Evolutionary conservation across 2,113 vertebrate species (phyloP).

Genomic region (Steatornis caripensis): DNA sequence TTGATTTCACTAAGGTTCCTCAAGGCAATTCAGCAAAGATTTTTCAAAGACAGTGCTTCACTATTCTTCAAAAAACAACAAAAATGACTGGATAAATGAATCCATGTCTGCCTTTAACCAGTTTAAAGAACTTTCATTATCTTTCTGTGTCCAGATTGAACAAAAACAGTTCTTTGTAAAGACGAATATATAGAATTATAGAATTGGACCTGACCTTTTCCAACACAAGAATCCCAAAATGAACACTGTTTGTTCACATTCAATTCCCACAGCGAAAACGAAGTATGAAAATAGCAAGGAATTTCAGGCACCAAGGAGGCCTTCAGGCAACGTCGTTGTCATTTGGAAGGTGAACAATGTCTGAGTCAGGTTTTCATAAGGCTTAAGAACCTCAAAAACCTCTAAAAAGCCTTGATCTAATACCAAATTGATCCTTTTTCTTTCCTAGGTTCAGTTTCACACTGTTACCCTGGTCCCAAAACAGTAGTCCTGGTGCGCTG

Average conservation of each 20-base stretch:
- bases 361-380: constrained; percentile 1
- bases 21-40: background rate
- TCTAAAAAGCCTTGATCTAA: background rate
- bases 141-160: background rate
- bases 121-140: constrained; percentile 29
- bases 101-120: background rate
- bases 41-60: background rate
- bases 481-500: background rate
- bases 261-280: background rate
- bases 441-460: background rate
- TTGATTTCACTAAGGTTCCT: background rate
- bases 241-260: constrained; percentile 22
- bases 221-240: background rate
- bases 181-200: background rate
- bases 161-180: constrained; percentile 21
- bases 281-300: background rate
- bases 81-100: constrained; percentile 2
- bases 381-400: background rate
- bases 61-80: background rate
- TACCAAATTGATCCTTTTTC: background rate
- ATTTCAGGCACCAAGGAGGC: background rate
- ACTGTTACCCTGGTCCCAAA: background rate
- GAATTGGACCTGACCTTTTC: constrained; percentile 28
- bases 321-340: background rate
- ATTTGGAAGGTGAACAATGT: constrained; percentile 19